Evolutionary conservation across 1,140 invertebrate species (phyloP), one percentile per base, ranked within the genome.

Genomic region (Zaprionus camerounensis): DNA sequence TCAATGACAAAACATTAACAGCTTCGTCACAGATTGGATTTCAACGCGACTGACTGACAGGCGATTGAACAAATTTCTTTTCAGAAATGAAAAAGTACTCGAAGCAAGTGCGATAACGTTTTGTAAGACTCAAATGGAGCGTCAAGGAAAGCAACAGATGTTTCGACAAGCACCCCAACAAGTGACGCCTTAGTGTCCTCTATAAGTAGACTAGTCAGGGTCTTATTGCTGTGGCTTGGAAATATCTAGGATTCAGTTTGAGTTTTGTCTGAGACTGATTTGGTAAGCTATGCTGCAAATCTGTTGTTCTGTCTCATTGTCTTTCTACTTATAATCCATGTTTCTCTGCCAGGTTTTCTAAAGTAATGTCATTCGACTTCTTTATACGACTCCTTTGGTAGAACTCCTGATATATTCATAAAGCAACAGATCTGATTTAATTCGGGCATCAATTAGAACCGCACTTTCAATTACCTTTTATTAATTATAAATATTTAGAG

Each of bases 1-100:
- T 76, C 74, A 76, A 71, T 76, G 68, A 61, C 22, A 71, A 51
- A 58, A 46, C 74, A 76, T 71, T 76, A 72, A 65, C 55, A 66
- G 62, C 74, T 34, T 34, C 55, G 41, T 61, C 36, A 61, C 55
- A 72, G 74, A 76, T 76, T 76, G 69, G 62, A 59, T 71, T 65
- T 59, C 62, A 59, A 41, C 57, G 20, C 26, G 13, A 11, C 36
- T 26, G 69, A 61, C 62, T 65, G 68, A 64, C 71, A 65, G 61
- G 62, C 74, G 62, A 71, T 69, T 71, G 67, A 57, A 6, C 38
- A 70, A 49, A 64, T 76, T 76, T 61, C 26, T 34, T 53, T 59
- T 76, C 26, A 7, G 22, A 75, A 46, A 70, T 63, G 61, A 62
- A 28, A 28, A 31, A 58, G 55, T 67, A 58, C 65, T 75, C 17